Evolutionary conservation across 1,140 invertebrate species (phyloP).

Genomic region (Monochamus saltuarius): DNA sequence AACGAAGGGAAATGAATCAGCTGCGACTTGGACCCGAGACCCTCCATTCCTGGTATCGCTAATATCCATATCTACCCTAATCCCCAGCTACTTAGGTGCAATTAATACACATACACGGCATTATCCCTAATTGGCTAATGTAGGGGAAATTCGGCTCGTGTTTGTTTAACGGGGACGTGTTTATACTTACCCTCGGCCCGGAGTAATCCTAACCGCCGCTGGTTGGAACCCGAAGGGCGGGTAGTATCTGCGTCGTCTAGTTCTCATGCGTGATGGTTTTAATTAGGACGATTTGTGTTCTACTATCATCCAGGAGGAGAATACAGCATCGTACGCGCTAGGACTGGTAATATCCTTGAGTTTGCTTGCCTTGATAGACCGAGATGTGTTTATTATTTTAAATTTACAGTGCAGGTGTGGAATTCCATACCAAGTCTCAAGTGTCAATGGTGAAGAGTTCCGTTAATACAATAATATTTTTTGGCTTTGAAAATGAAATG

Average conservation of each 20-base stretch:
- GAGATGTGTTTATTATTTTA: too few relatives aligned
- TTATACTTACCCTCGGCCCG: background rate
- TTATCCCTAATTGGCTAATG: conserved; percentile 28
- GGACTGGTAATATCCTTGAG: too few relatives aligned
- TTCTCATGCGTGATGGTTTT: background rate
- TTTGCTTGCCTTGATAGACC: too few relatives aligned
- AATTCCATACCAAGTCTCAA: too few relatives aligned
- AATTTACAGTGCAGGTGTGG: too few relatives aligned
- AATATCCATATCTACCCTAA: conserved; percentile 23
- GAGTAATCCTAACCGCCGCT: conserved; percentile 1
- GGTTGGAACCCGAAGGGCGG: background rate
- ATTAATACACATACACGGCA: conserved; percentile 25
- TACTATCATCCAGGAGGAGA: too few relatives aligned
- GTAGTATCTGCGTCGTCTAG: background rate
- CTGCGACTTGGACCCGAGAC: too few relatives aligned
- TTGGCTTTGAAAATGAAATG: too few relatives aligned
- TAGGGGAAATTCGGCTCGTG: conserved; percentile 22
- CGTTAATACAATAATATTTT: too few relatives aligned
- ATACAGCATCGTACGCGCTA: too few relatives aligned
- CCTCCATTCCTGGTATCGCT: background rate
- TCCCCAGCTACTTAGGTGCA: conserved; percentile 19
- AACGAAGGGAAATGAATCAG: too few relatives aligned
- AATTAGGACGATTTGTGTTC: conserved; percentile 1
- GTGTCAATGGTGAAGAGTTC: too few relatives aligned
- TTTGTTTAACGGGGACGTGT: conserved; percentile 11